Conservation (phyloP, 2,888 invertebrate species). For the Petrolisthes manimaculis region DNA sequence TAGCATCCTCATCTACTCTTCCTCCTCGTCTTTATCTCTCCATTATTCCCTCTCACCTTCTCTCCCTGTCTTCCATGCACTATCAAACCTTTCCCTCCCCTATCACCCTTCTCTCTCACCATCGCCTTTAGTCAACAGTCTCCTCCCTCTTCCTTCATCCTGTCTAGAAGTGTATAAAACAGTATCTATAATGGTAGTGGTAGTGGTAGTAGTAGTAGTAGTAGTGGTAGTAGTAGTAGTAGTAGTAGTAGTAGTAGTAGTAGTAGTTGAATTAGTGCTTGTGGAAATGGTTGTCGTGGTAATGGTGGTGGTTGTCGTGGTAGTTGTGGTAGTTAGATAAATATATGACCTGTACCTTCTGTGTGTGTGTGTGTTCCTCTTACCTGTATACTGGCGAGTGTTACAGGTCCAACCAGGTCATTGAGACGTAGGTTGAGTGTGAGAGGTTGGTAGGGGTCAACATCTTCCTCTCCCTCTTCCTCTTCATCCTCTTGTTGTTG, state of each 20-base stretch:
- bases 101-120: neutral
- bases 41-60: neutral
- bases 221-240: too few species aligned
- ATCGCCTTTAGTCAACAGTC: neutral
- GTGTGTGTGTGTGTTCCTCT: neutral
- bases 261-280: too few species aligned
- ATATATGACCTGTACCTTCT: too few species aligned
- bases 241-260: too few species aligned
- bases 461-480: constrained; percentile 1
- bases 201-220: too few species aligned
- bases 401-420: constrained; percentile 42
- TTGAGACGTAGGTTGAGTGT: constrained; percentile 52
- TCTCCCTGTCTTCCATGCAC: neutral
- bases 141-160: neutral
- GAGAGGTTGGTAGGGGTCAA: constrained; percentile 27
- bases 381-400: constrained; percentile 55
- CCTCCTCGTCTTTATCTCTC: neutral
- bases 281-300: too few species aligned
- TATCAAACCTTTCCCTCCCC: neutral
- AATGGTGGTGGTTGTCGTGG: too few species aligned
- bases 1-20: neutral
- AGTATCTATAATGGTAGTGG: too few species aligned
- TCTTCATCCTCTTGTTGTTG: neutral
- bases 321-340: too few species aligned
- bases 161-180: too few species aligned